phyloP scores from a whole-genome alignment of 2,113 vertebrate genomes.

The Tachysurus vachellii region DNA sequence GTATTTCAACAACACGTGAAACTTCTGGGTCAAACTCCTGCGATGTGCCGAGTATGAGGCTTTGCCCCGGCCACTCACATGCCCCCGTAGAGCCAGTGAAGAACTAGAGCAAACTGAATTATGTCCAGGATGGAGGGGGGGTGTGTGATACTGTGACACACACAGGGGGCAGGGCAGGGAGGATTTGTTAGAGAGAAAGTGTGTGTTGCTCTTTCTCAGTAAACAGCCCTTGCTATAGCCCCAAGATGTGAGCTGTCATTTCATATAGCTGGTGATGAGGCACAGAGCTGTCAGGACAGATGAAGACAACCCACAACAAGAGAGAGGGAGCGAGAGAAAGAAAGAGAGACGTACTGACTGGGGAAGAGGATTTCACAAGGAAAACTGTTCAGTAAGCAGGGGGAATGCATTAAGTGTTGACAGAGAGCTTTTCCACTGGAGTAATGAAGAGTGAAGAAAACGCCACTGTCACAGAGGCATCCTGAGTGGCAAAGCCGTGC shows the following conservation, averaged over 20 bases:
- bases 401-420: conserved; percentile 67
- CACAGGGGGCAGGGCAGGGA: conserved; percentile 11
- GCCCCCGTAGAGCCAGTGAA: conserved; percentile 86
- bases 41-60: conserved; percentile 45
- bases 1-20: not conserved
- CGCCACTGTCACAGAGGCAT: conserved; percentile 33
- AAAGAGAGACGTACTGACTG: conserved; percentile 51
- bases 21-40: not conserved
- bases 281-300: conserved; percentile 93
- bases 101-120: conserved; percentile 99
- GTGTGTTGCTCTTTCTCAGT: conserved; percentile 91
- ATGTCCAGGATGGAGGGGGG: conserved; percentile 69
- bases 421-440: conserved; percentile 35
- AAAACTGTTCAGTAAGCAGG: conserved; percentile 75
- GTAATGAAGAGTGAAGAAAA: conserved; percentile 35
- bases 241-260: conserved; percentile 98
- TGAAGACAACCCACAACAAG: conserved; percentile 87
- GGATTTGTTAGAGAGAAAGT: conserved; percentile 79
- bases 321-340: conserved; percentile 4
- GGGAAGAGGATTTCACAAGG: conserved; percentile 73
- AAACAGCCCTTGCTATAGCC: conserved; percentile 85
- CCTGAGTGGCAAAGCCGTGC: conserved; percentile 22
- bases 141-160: conserved; percentile 24
- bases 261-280: conserved; percentile 93
- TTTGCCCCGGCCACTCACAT: conserved; percentile 69